Base-by-base conservation (phyloP, 2,888 invertebrate species). In the Tortricodes alternella region DNA sequence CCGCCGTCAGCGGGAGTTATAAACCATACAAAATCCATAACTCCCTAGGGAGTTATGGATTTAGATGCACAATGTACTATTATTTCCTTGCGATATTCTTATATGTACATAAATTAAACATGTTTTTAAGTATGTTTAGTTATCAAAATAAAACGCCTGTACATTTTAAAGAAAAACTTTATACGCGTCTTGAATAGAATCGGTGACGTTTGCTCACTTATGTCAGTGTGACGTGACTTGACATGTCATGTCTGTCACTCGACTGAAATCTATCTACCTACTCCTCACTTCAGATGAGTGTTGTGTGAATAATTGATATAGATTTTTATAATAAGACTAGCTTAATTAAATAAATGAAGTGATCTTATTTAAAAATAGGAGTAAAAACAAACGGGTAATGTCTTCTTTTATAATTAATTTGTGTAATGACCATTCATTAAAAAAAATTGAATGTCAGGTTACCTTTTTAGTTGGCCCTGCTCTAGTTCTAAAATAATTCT, bases 401-500 rank as follows among this genome's bases (percentile, higher is more conserved):
- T 38, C 21, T 50, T 38, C 16, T 13, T 43, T n/a, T 6, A 13
- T n/a, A 21, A 29, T 18, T 21, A 6, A 24, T 6, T 41, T n/a
- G 29, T n/a, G 18, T 24, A 5, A 52, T 27, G 11, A n/a, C 8
- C 11, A 11, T 55, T 19, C 6, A 19, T 29, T 37, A 5, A 1
- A 37, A 29, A 41, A 27, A 38, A 19, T 29, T 21, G 11, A 35
- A 37, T n/a, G 43, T 44, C 49, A 44, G 43, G 56, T 56, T 50
- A 53, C 39, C 8, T 24, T 27, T 24, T 24, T n/a, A 5, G n/a
- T 52, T 44, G 24, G 41, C 43, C 49, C 43, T 44, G 50, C n/a
- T 50, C 29, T 50, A 44, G 11, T 61, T 58, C 51, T 62, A 61
- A 69, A 64, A 63, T 70, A 71, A 61, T 70, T 41, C 63, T 67